Evolutionary conservation across 1,140 invertebrate species (phyloP), one percentile per base, ranked within the genome.

Genomic region (Triops cancriformis): DNA sequence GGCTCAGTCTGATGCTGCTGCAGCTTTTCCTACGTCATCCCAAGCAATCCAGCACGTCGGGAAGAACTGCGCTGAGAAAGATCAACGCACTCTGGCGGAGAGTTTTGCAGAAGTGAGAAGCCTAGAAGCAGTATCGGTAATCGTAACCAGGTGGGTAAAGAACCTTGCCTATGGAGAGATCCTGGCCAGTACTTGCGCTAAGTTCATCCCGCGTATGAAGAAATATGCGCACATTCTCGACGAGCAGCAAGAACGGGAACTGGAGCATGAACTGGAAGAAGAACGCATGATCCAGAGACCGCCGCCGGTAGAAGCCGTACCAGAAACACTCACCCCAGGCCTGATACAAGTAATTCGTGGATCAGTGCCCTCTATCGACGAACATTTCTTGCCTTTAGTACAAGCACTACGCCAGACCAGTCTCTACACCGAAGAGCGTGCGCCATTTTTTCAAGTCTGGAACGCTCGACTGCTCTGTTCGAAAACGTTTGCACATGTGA

Each of bases 201-300:
- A 77, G n/a, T 80, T 76, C 26, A 45, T 78, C 0, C n/a, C 72
- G 5, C 73, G 75, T n/a, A 12, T 73, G 23, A 23, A 72, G 7
- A 28, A 51, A 28, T 79, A 74, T 4, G 41, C 76, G 0, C 45
- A 80, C 14, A 43, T 74, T 28, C 37, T 80, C 18, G 80, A 81
- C 26, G 80, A 81, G 27, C 76, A 81, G 72, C 80, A 80, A 75
- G 80, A 81, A 31, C 10, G 78, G 7, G 80, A 81, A 73, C 27
- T 79, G n/a, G 80, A 81, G 76, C 37, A 78, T 37, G 80, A 81
- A 72, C 73, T 80, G 9, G 79, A 80, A 72, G 73, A 75, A 12
- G 74, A 81, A 72, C 77, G 76, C 9, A 74, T 80, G 37, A 73
- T 75, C 41, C 27, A 77, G 18, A 26, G 26, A 72, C 77, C 78